These are phyloP conservation scores for Geotrypetes seraphini DNA, from an alignment of 2,797 vertebrate species.

Conservation along the genomic window DNA sequence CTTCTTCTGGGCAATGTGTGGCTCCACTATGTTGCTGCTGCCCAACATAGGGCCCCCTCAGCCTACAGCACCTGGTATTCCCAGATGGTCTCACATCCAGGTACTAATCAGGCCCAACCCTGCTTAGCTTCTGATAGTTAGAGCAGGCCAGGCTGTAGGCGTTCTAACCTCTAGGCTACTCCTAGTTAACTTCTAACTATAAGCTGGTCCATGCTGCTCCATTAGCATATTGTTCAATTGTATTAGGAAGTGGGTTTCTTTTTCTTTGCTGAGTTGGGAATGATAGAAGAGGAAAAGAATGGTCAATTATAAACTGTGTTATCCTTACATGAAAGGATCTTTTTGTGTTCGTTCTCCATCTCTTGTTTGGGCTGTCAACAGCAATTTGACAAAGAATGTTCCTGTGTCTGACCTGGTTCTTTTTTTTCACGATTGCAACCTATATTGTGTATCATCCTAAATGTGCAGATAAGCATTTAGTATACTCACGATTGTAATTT, in stretches of 20 bases:
- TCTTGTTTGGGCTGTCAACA: slow-evolving; percentile 65
- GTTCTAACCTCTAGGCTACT: too few species aligned
- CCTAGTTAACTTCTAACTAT: too few species aligned
- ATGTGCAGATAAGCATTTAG: slow-evolving; percentile 31
- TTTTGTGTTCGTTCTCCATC: slow-evolving; percentile 48
- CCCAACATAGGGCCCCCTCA: too few species aligned
- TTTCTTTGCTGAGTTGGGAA: slow-evolving; percentile 51
- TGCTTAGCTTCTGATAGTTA: too few species aligned
- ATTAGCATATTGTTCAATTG: too few species aligned
- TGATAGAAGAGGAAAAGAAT: slow-evolving; percentile 43
- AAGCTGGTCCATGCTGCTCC: too few species aligned
- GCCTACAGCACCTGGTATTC: too few species aligned
- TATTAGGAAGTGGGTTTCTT: slow-evolving; percentile 31
- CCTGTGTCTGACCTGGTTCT: slow-evolving; percentile 56
- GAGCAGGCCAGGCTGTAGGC: too few species aligned
- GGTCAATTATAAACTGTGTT: slow-evolving; percentile 56
- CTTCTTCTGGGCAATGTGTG: too few species aligned
- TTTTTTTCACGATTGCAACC: slow-evolving; percentile 54
- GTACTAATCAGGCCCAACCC: too few species aligned
- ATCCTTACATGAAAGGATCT: slow-evolving; percentile 61
- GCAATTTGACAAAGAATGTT: slow-evolving; percentile 58
- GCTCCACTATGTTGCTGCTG: too few species aligned
- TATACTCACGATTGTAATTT: slow-evolving; percentile 17
- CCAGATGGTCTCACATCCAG: too few species aligned
- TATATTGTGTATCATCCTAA: slow-evolving; percentile 47